These are phyloP conservation scores for Ornithoptera priamus DNA, from an alignment of 2,888 invertebrate genomes.

Conservation along the genomic window DNA sequence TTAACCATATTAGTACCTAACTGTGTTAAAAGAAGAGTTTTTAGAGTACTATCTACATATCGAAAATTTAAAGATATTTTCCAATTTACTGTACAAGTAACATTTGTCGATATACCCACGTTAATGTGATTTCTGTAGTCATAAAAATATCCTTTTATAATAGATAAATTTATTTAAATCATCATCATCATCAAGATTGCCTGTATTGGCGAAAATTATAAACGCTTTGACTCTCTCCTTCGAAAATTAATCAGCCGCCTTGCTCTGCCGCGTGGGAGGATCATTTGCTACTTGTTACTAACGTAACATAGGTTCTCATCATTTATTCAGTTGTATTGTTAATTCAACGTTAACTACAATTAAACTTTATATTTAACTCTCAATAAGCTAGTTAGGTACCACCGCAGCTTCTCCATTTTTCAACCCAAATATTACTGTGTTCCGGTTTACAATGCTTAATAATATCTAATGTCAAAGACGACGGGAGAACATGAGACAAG, in stretches of 20 bases:
- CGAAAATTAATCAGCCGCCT: not conserved
- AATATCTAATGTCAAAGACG: no score
- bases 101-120: no score
- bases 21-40: no score
- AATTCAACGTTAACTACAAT: not conserved
- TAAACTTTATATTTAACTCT: not conserved
- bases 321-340: not conserved
- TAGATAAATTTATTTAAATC: not conserved
- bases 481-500: no score
- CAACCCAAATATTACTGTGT: no score
- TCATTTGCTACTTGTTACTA: not conserved
- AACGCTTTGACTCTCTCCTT: not conserved
- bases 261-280: not conserved
- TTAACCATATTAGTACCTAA: no score
- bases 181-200: not conserved
- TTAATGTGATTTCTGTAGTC: not conserved
- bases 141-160: not conserved
- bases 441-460: no score
- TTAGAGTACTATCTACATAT: no score
- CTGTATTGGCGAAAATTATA: not conserved
- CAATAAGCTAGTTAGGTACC: not conserved
- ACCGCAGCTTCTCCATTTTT: no score
- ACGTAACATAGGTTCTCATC: constrained; percentile 1
- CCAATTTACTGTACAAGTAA: no score
- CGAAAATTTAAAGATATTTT: no score